Evolutionary conservation across 2,888 invertebrate genomes (phyloP).

Genomic region (Pristionchus maxplancki): DNA sequence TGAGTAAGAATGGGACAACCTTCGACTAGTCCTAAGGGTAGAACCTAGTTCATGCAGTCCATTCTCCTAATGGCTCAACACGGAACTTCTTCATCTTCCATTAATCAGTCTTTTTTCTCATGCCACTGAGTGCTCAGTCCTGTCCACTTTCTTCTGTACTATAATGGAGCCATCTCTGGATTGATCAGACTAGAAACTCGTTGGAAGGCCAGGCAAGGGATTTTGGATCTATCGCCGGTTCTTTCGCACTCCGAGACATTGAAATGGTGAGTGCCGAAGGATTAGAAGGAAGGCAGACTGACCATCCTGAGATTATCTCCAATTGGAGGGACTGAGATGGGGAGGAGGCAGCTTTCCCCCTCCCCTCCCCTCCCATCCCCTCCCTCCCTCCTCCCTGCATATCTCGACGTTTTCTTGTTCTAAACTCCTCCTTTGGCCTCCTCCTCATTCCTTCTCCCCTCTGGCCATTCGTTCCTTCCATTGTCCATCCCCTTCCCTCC

Average conservation of each 20-base stretch:
- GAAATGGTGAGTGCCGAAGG: constrained; percentile 9
- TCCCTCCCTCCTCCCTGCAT: not conserved
- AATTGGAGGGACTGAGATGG: constrained; percentile 4
- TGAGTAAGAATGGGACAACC: not conserved
- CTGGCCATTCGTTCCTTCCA: not conserved
- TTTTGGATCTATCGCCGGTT: not conserved
- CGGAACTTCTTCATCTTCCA: constrained; percentile 7
- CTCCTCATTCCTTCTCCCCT: constrained; percentile 29
- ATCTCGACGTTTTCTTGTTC: constrained; percentile 44
- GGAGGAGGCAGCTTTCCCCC: constrained; percentile 20
- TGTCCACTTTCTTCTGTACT: not conserved
- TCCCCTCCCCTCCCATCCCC: not conserved
- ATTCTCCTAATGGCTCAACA: not conserved
- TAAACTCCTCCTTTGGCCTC: constrained; percentile 40
- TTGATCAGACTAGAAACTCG: constrained; percentile 36
- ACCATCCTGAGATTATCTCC: constrained; percentile 38
- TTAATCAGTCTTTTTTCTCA: not conserved
- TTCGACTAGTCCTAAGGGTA: not conserved
- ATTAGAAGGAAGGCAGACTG: constrained; percentile 35
- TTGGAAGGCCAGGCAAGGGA: not conserved
- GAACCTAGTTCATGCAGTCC: not conserved
- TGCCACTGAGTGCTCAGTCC: not conserved
- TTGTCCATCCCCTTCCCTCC: not conserved
- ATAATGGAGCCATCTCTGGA: not conserved
- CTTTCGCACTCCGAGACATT: constrained; percentile 14